Base-by-base conservation (phyloP, 64 coral and sea anemone genomes). In the Catalaphyllia jardinei region DNA sequence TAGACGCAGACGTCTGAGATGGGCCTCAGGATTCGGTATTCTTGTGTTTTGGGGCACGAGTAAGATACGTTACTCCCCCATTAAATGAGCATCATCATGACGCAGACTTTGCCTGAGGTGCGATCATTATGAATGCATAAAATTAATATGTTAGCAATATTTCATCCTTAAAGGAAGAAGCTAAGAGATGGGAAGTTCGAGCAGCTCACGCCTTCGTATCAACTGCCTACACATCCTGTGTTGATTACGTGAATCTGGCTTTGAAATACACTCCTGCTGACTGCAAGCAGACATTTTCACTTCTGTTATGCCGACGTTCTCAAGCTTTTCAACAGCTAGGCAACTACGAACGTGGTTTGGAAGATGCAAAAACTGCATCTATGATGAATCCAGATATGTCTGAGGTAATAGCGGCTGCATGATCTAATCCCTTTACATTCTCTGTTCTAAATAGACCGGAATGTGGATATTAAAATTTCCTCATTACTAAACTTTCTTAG, bases 231-330 rank as follows among this genome's bases (percentile, higher is more conserved):
- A 1, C 4, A 0, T 16, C 14, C 11, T 85, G 62, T 71, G 52
- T 69, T 22, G 81, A 85, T 15, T 85, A 39, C 35, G 35, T 71
- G 1, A 85, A 71, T 71, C 9, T 71, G 63, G 81, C 81, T 51
- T 18, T 85, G 38, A 85, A 27, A 20, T 85, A 85, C 62, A 85
- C 81, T 28, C 31, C 81, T 14, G 35, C 31, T 67, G 39, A 85
- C 19, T 71, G 35, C 0, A 85, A 13, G 12, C 3, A 15, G 12
- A 38, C 29, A 4, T 63, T 71, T n/a, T 85, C 81, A 12, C 63
- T 51, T 71, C 63, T 85, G 63, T 71, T 85, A 71, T 85, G 81
- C 38, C 81, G 17, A 51, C 81, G 81, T 12, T 85, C 81, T 10
- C 13, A 85, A 31, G 62, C 35, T 52, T 35, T 29, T 4, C 62